These are phyloP conservation scores for Cryptoprocta ferox DNA, from an alignment of 2,797 vertebrate species.

Conservation along the genomic window DNA sequence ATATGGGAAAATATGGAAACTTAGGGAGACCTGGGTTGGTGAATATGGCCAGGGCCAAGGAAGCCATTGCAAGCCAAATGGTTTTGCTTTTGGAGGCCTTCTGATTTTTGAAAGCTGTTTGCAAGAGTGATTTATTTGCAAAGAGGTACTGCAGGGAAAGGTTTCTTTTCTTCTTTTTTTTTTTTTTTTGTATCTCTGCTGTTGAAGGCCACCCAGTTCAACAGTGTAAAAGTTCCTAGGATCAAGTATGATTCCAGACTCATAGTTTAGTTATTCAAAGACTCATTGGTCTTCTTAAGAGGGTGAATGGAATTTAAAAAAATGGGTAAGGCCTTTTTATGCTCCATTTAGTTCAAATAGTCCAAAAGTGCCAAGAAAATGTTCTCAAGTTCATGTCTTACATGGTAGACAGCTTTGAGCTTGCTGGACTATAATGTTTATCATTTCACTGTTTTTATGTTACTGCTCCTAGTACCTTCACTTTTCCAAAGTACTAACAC, in stretches of 20 bases:
- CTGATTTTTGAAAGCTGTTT: constrained; percentile 43
- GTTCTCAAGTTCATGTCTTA: constrained; percentile 67
- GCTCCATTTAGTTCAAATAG: constrained; percentile 77
- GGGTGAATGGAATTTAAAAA: constrained; percentile 71
- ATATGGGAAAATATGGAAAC: not conserved
- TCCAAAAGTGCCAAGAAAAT: constrained; percentile 78
- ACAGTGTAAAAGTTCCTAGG: constrained; percentile 52
- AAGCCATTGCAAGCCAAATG: constrained; percentile 32
- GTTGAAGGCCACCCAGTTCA: constrained; percentile 54
- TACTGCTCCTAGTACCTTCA: not conserved
- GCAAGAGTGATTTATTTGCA: constrained; percentile 57
- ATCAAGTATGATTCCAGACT: constrained; percentile 74
- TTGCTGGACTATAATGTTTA: constrained; percentile 51
- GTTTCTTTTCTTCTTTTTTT: not conserved
- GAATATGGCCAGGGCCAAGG: not conserved
- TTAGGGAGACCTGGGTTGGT: not conserved
- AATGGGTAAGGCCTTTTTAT: constrained; percentile 79
- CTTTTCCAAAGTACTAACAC: constrained; percentile 35
- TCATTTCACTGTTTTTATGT: constrained; percentile 34
- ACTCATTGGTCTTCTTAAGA: constrained; percentile 74
- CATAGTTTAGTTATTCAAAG: constrained; percentile 70
- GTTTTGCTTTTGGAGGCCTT: not conserved
- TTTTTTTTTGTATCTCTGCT: not conserved
- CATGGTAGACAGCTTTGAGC: constrained; percentile 57
- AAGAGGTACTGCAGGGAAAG: constrained; percentile 7